These are phyloP conservation scores for Ypsolopha scabrella DNA, from an alignment of 2,888 invertebrate species.

Conservation along the genomic window DNA sequence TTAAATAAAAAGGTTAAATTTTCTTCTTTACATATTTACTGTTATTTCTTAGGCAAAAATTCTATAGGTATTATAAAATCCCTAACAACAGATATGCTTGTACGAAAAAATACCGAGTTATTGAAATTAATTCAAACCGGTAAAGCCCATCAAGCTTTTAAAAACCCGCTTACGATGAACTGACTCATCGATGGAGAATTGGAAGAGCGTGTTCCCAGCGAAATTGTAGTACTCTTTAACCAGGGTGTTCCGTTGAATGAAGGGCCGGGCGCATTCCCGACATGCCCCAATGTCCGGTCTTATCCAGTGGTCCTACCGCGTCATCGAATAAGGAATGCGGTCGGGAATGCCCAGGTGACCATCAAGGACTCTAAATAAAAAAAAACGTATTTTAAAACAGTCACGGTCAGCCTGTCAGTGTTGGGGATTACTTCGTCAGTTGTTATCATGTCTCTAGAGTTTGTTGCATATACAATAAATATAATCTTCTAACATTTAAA, in stretches of 20 bases:
- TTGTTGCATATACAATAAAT: too few relatives aligned
- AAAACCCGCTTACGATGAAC: background rate
- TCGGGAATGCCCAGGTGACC: slow-evolving; percentile 35
- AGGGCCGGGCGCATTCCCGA: slow-evolving; percentile 37
- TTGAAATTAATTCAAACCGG: background rate
- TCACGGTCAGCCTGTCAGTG: too few relatives aligned
- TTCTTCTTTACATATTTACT: too few relatives aligned
- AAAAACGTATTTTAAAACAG: too few relatives aligned
- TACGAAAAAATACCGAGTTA: background rate
- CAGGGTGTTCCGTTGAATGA: slow-evolving; percentile 33
- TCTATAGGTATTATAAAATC: too few relatives aligned
- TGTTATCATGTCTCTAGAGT: too few relatives aligned
- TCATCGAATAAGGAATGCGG: slow-evolving; percentile 40
- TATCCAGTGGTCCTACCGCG: slow-evolving; percentile 34
- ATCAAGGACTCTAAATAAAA: slow-evolving; percentile 13
- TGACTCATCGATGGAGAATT: slow-evolving; percentile 23
- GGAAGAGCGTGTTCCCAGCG: slow-evolving; percentile 11
- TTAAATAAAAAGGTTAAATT: too few relatives aligned
- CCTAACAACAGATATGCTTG: background rate
- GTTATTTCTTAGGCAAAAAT: too few relatives aligned
- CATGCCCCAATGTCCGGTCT: slow-evolving; percentile 26
- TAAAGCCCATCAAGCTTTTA: background rate
- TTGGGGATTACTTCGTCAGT: too few relatives aligned
- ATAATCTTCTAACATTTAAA: too few relatives aligned
- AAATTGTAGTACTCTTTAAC: slow-evolving; percentile 18